Evolutionary conservation across 2,888 invertebrate genomes (phyloP).

Genomic region (Xestia rhomboidea): DNA sequence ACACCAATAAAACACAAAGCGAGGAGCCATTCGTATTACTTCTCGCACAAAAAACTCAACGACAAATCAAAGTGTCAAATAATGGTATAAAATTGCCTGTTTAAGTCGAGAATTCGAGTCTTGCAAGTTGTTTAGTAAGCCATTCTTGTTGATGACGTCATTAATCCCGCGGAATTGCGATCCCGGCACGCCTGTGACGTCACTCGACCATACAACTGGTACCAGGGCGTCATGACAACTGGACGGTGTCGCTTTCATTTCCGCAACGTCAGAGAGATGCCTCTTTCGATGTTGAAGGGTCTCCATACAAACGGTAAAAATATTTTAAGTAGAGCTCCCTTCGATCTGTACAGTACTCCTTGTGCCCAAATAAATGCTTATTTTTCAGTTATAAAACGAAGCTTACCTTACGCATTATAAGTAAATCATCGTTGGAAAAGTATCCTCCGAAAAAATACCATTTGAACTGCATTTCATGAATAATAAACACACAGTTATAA

Average conservation of each 20-base stretch:
- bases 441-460: background rate
- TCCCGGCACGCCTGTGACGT: constrained; percentile 61
- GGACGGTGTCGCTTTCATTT: constrained; percentile 57
- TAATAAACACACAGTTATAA: background rate
- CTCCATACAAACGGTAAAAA: constrained; percentile 29
- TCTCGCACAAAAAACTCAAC: constrained; percentile 37
- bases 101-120: constrained; percentile 44
- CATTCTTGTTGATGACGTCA: constrained; percentile 68
- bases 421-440: background rate
- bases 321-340: constrained; percentile 3
- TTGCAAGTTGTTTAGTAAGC: constrained; percentile 63
- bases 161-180: constrained; percentile 65
- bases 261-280: constrained; percentile 44
- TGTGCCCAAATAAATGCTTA: background rate
- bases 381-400: background rate
- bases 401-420: background rate
- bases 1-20: constrained; percentile 24
- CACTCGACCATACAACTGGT: constrained; percentile 47
- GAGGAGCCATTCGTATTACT: constrained; percentile 13
- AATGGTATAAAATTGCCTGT: constrained; percentile 56
- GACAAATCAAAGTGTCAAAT: constrained; percentile 59
- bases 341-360: background rate
- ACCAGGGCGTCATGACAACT: constrained; percentile 55
- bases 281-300: constrained; percentile 30
- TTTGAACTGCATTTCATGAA: background rate